Evolutionary conservation across 2,888 invertebrate species (phyloP), one percentile per base, ranked within the genome.

Genomic region (Sinhomidia bicolor): DNA sequence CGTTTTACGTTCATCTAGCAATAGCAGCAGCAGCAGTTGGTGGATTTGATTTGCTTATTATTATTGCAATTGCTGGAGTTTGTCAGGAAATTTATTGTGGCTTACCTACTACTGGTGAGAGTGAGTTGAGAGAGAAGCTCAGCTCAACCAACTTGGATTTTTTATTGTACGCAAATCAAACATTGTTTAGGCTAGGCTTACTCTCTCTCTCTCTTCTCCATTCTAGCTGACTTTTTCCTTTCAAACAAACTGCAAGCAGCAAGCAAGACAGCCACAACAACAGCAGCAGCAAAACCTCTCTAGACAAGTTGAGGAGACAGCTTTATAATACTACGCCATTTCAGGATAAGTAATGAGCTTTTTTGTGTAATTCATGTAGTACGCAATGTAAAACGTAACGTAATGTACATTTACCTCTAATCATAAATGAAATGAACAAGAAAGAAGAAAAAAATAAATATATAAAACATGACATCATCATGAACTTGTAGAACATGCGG

Each of bases 321-420:
- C 71, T 71, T 71, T 71, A 71, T 44, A 71, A 23, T 44, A 44
- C 12, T 26, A 44, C 71, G 44, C 44, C 71, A 44, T 26, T 71
- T 71, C 41, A 20, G 71, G 71, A 71, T 71, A 71, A 71, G 71
- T 71, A 71, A 71, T 71, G 71, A 71, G 44, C 71, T 14, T 71
- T 44, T 44, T 71, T 44, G 44, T 44, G 44, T 23, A 71, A 71
- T 71, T 10, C 71, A n/a, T 41, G 71, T 71, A 23, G 44, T 23
- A 44, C 36, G 1, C 65, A 32, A 36, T 68, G 65, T 57, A 57
- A 57, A 57, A 12, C 47, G 10, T 62, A 62, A 41, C 10, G 10
- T n/a, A 62, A 71, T 26, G 23, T 71, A 12, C 23, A 36, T 44
- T 2, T 32, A 23, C 17, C 23, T 44, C 44, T 71, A 71, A 71